Base-by-base conservation (phyloP, 2,888 invertebrate species). In the Ditula angustiorana region DNA sequence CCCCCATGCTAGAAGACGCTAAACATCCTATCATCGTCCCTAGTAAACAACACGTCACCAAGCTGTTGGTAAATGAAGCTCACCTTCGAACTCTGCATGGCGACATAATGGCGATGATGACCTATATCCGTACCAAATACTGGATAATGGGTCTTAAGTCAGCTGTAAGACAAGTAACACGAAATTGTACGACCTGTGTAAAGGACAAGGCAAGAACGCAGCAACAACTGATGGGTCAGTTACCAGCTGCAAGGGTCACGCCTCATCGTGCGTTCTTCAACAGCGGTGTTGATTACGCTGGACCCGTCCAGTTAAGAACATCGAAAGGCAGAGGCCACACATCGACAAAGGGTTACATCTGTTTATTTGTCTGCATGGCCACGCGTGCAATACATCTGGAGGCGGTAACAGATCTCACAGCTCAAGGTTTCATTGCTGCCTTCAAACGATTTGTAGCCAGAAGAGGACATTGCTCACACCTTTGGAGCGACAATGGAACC, bases 331-430 rank as follows among this genome's bases (percentile, higher is more conserved):
- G 60, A 13, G 60, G 60, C 11, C 35, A 49, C 7, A 19, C 16
- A 8, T 53, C 44, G 4, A 57, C 10, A 10, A n/a, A n/a, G n/a
- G n/a, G n/a, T n/a, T n/a, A n/a, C n/a, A n/a, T n/a, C n/a, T n/a
- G n/a, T n/a, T n/a, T n/a, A n/a, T n/a, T n/a, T n/a, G n/a, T n/a
- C n/a, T n/a, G n/a, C n/a, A n/a, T n/a, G n/a, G n/a, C n/a, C n/a
- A n/a, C n/a, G n/a, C n/a, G n/a, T 19, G 74, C 74, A 0, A 53
- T 73, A 1, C 76, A 76, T 46, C 56, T 77, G 0, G 77, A 78
- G 37, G 56, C 69, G 2, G 77, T 76, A 1, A 60, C 63, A 0
- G 70, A 71, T 7, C 63, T 77, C 0, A 67, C 72, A 5, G 66
- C 75, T 1, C 69, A 73, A 47, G 71, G 66, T 0, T 66, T 65